Conservation (phyloP, 2,888 invertebrate species). For the Limulus polyphemus region DNA sequence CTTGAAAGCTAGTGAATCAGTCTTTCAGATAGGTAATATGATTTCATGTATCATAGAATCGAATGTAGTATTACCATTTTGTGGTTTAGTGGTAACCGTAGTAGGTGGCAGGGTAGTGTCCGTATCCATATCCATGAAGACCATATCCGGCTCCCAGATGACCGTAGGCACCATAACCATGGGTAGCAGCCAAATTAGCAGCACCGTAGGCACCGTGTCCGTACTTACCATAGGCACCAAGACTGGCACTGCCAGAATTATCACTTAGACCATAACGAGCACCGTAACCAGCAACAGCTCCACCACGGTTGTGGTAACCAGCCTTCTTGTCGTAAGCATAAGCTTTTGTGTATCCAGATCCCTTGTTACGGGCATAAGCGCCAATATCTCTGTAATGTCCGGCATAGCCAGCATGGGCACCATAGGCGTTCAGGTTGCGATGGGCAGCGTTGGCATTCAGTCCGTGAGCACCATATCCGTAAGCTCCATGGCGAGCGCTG, state of each 20-base stretch:
- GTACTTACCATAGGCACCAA: slow-evolving; percentile 9
- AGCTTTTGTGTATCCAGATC: slow-evolving; percentile 16
- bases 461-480: slow-evolving; percentile 14
- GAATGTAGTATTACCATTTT: too few relatives aligned
- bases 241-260: slow-evolving; percentile 4
- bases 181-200: too few relatives aligned
- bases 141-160: slow-evolving; percentile 11
- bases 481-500: slow-evolving; percentile 13
- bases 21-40: too few relatives aligned
- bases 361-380: slow-evolving; percentile 17
- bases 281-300: background rate
- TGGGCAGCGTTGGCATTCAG: slow-evolving; percentile 11
- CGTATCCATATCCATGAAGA: slow-evolving; percentile 11
- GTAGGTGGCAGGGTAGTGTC: background rate
- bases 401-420: slow-evolving; percentile 9
- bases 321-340: slow-evolving; percentile 15
- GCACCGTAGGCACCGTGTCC: slow-evolving; percentile 5
- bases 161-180: slow-evolving; percentile 9
- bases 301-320: background rate
- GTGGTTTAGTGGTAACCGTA: background rate
- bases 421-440: slow-evolving; percentile 12
- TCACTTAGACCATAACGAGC: background rate
- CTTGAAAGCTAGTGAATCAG: too few relatives aligned
- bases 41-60: too few relatives aligned
- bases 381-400: slow-evolving; percentile 14